Conservation (phyloP, 1,140 invertebrate species). For the Homarus americanus region DNA sequence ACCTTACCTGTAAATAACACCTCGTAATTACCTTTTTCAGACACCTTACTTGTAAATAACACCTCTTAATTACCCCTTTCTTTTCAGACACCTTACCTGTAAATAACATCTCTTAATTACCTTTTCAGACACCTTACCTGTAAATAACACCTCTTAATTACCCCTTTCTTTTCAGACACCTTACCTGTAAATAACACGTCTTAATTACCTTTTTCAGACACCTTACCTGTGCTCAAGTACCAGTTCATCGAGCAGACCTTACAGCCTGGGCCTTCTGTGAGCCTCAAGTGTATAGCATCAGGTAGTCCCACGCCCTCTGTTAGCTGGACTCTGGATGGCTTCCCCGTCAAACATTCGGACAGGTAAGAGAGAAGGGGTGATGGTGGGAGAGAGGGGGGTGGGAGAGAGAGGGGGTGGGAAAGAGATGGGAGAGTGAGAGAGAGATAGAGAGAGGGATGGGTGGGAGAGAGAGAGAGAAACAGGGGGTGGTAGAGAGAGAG, state of each 20-base stretch:
- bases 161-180: no score
- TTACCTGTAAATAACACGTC: no score
- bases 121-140: no score
- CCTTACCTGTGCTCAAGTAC: conserved; percentile 82
- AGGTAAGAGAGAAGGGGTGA: conserved; percentile 3
- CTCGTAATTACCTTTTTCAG: no score
- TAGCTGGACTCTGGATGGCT: conserved; percentile 76
- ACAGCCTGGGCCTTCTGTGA: conserved; percentile 81
- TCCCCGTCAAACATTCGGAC: conserved; percentile 48
- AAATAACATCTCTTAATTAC: no score
- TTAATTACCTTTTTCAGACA: no score
- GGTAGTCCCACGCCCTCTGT: conserved; percentile 86
- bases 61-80: no score
- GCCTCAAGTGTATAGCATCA: conserved; percentile 89
- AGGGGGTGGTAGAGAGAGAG: background rate
- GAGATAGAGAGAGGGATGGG: background rate
- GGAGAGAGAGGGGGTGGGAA: no score
- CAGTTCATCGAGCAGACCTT: conserved; percentile 64
- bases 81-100: no score
- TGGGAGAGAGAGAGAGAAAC: background rate
- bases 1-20: no score
- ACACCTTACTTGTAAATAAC: no score
- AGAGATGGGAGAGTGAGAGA: background rate
- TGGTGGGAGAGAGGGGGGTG: background rate
- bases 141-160: no score